Percentiles rank a stretch among this genome's conserved stretches.
These are phyloP conservation scores for Xenopus laevis DNA, from an alignment of 2,113 vertebrate genomes.

Conservation along the genomic window DNA sequence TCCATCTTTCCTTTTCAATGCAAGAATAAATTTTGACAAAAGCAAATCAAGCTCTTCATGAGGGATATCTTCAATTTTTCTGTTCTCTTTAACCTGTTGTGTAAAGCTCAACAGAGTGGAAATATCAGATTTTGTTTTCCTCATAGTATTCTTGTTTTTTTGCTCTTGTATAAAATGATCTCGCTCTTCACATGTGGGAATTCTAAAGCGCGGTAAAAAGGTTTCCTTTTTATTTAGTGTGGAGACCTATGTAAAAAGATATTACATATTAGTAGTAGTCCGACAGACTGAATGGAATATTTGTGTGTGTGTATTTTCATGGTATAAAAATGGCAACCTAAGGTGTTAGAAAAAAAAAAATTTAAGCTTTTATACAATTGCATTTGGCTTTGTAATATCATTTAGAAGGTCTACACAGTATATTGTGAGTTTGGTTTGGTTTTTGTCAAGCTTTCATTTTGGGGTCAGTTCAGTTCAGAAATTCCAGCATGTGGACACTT, in stretches of 20 bases:
- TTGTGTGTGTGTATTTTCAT: no score
- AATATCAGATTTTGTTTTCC: constrained; percentile 33
- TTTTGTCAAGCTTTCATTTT: no score
- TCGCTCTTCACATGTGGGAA: background rate
- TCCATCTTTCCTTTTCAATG: constrained; percentile 24
- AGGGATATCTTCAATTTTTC: constrained; percentile 22
- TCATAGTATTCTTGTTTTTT: constrained; percentile 29
- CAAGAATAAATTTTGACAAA: constrained; percentile 19
- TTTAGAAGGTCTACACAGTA: no score
- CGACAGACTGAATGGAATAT: background rate
- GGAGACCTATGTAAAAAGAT: background rate
- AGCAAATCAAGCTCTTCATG: constrained; percentile 19
- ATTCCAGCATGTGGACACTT: no score
- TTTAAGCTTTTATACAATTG: no score
- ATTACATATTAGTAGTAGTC: background rate
- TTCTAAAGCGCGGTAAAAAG: background rate
- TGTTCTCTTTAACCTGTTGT: constrained; percentile 20
- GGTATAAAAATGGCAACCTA: no score
- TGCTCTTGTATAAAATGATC: constrained; percentile 14
- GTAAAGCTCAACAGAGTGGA: constrained; percentile 20
- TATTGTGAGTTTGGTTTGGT: no score
- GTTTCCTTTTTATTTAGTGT: background rate
- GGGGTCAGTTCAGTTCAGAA: no score
- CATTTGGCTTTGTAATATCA: no score
- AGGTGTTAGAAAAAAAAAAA: no score